Conservation (phyloP, 2,797 vertebrate genomes). For the Arrhamphus sclerolepis region DNA sequence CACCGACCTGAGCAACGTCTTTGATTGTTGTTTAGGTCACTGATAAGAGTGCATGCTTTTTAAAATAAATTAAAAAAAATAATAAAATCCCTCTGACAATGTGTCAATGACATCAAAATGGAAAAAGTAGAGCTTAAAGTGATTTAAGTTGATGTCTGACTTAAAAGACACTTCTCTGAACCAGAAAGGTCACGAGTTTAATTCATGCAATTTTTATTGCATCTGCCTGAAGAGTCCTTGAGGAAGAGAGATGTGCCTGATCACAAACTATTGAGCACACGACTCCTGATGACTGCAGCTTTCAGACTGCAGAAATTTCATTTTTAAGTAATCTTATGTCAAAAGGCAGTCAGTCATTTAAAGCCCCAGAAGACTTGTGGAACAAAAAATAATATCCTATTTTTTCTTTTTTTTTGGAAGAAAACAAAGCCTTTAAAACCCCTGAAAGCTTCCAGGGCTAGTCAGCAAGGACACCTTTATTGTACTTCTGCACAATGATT, state of each 20-base stretch:
- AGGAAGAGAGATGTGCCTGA: neutral
- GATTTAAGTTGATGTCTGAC: neutral
- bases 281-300: neutral
- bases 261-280: neutral
- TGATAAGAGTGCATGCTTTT: neutral
- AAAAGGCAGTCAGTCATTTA: too few species aligned
- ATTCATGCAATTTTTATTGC: conserved; percentile 8
- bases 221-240: neutral
- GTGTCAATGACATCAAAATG: neutral
- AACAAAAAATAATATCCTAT: too few species aligned
- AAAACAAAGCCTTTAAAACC: neutral
- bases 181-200: neutral
- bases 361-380: too few species aligned
- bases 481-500: neutral
- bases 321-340: too few species aligned
- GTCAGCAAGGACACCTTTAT: neutral
- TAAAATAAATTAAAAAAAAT: too few species aligned
- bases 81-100: neutral
- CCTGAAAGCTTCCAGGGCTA: too few species aligned
- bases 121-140: neutral
- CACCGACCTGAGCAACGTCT: conserved; percentile 30
- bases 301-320: too few species aligned
- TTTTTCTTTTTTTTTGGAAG: too few species aligned
- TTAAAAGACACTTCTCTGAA: neutral
- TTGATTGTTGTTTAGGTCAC: neutral